These are phyloP conservation scores for Corydoras maculifer DNA, from an alignment of 2,113 vertebrate species.

Conservation along the genomic window DNA sequence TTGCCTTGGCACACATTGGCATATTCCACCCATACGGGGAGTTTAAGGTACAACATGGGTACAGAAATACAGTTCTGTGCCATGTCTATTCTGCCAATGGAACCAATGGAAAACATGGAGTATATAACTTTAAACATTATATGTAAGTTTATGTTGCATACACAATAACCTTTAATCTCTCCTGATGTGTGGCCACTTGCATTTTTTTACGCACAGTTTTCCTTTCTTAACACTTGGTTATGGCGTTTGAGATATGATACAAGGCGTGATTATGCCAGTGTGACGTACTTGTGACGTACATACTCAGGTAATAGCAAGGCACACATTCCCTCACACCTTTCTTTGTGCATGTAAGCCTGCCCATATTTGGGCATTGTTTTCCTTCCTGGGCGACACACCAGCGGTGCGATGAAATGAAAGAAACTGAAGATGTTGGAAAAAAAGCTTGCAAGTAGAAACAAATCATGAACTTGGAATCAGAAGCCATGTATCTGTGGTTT, in stretches of 20 bases:
- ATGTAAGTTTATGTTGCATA: too few relatives aligned
- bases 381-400: conserved; percentile 59
- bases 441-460: conserved; percentile 47
- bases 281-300: conserved; percentile 39
- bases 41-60: conserved; percentile 13
- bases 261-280: conserved; percentile 19
- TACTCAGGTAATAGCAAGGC: conserved; percentile 41
- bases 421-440: conserved; percentile 41
- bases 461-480: conserved; percentile 63
- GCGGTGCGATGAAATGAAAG: conserved; percentile 54
- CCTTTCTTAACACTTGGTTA: conserved; percentile 8
- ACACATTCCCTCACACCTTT: conserved; percentile 59
- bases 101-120: background rate
- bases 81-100: conserved; percentile 34
- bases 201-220: too few relatives aligned
- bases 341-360: conserved; percentile 49
- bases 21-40: conserved; percentile 6
- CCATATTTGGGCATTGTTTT: conserved; percentile 67
- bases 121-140: too few relatives aligned
- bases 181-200: too few relatives aligned
- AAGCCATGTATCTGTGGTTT: conserved; percentile 47
- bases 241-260: conserved; percentile 32
- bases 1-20: conserved; percentile 24
- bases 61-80: conserved; percentile 29
- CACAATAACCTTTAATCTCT: too few relatives aligned